These are phyloP conservation scores for Paratrypauchen microcephalus DNA, from an alignment of 2,797 vertebrate genomes.

Conservation along the genomic window DNA sequence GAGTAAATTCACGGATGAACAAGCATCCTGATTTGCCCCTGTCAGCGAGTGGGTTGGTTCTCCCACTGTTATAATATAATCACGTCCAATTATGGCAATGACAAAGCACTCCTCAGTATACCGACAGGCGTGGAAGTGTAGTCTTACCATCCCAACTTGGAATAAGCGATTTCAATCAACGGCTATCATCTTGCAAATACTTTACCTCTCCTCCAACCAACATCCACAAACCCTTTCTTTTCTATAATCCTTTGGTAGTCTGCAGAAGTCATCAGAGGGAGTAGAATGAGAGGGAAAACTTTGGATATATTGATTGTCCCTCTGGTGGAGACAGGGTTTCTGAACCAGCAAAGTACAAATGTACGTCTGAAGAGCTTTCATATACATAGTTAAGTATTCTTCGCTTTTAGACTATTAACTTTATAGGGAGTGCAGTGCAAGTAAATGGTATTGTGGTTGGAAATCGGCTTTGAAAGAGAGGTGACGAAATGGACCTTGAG, in stretches of 20 bases:
- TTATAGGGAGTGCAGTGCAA: neutral
- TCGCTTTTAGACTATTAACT: neutral
- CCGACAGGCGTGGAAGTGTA: slow-evolving; percentile 52
- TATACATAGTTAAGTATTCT: neutral
- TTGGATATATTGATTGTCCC: slow-evolving; percentile 58
- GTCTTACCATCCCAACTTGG: slow-evolving; percentile 46
- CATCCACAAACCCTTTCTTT: slow-evolving; percentile 23
- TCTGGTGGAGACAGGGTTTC: slow-evolving; percentile 47
- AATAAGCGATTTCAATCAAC: slow-evolving; percentile 44
- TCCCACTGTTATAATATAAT: slow-evolving; percentile 62
- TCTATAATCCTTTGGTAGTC: slow-evolving; percentile 60
- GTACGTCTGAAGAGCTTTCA: slow-evolving; percentile 6
- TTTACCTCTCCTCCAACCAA: slow-evolving; percentile 22
- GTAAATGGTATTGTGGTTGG: neutral
- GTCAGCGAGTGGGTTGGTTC: slow-evolving; percentile 49
- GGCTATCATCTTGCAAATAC: slow-evolving; percentile 35
- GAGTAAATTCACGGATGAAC: slow-evolving; percentile 52
- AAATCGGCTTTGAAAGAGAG: neutral
- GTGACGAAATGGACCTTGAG: neutral
- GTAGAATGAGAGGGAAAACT: slow-evolving; percentile 51
- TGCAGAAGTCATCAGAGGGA: slow-evolving; percentile 65
- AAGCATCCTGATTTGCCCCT: slow-evolving; percentile 42
- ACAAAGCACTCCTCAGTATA: slow-evolving; percentile 54
- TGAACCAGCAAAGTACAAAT: slow-evolving; percentile 14
- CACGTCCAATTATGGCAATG: slow-evolving; percentile 63